Percentiles rank a stretch among this genome's conserved stretches.
Evolutionary conservation across 2,113 vertebrate species (phyloP).

Genomic region (Ciconia boyciana): DNA sequence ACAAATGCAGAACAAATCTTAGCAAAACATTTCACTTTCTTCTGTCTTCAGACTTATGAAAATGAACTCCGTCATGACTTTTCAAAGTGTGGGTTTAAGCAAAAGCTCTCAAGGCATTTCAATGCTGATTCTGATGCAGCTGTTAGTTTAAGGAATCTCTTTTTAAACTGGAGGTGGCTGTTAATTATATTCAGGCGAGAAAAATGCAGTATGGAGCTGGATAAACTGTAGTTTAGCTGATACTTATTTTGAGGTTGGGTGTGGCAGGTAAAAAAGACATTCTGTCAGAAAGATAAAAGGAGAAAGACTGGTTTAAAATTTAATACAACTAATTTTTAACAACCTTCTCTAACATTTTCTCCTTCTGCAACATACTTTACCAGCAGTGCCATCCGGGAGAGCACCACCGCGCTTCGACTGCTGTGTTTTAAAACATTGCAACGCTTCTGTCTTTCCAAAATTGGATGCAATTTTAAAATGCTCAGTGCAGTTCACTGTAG

Average conservation of each 20-base stretch:
- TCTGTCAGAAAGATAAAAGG: neutral
- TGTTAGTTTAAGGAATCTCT: constrained; percentile 29
- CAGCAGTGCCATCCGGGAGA: neutral
- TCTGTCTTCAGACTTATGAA: neutral
- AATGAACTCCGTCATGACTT: neutral
- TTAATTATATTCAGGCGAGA: neutral
- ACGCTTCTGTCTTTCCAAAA: neutral
- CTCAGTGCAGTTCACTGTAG: neutral
- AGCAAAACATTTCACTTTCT: constrained; percentile 6
- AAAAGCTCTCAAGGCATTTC: constrained; percentile 10
- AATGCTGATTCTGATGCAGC: neutral
- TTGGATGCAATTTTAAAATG: neutral
- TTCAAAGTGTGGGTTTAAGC: constrained; percentile 14
- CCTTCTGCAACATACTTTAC: neutral
- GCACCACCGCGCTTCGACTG: neutral
- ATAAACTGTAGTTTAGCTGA: neutral
- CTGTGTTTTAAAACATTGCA: neutral
- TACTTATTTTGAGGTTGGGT: constrained; percentile 1
- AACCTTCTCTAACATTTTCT: neutral
- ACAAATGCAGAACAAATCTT: neutral
- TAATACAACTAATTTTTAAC: neutral
- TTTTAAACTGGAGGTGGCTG: constrained; percentile 14
- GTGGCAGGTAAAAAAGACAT: neutral
- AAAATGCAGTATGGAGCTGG: neutral
- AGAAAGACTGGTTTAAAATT: neutral